Evolutionary conservation across 2,113 vertebrate genomes (phyloP).

Genomic region (Lontra canadensis): DNA sequence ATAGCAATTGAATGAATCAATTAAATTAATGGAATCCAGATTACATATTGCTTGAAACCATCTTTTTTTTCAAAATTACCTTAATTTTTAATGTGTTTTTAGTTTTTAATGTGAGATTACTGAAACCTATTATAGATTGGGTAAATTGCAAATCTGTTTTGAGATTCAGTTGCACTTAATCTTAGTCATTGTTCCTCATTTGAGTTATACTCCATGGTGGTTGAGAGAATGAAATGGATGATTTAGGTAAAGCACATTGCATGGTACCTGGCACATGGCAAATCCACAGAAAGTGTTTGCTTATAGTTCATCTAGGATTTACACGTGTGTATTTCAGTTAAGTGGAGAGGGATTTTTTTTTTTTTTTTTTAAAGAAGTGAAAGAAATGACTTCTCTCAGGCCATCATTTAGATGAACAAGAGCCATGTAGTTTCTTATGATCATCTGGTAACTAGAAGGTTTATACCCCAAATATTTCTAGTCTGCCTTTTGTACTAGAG

Average conservation of each 20-base stretch:
- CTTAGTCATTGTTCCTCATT: neutral
- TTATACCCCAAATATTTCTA: neutral
- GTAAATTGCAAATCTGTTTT: neutral
- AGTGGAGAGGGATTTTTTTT: neutral
- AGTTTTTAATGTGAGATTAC: neutral
- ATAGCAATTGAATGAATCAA: neutral
- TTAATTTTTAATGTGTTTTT: conserved; percentile 5
- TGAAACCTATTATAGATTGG: neutral
- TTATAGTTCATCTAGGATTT: neutral
- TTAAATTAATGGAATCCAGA: neutral
- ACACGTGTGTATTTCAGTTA: neutral
- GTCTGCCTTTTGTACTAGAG: neutral
- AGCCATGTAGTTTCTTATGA: neutral
- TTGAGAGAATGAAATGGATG: neutral
- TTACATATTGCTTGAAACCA: neutral
- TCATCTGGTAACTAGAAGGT: neutral
- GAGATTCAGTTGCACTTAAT: neutral
- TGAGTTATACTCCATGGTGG: neutral
- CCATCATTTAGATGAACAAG: neutral
- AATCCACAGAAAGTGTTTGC: neutral
- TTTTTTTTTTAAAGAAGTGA: neutral
- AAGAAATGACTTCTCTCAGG: neutral
- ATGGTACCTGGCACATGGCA: neutral
- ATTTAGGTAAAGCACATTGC: neutral
- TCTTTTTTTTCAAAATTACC: neutral